Evolutionary conservation across 2,797 vertebrate genomes (phyloP).

Genomic region (Propithecus perrieri): DNA sequence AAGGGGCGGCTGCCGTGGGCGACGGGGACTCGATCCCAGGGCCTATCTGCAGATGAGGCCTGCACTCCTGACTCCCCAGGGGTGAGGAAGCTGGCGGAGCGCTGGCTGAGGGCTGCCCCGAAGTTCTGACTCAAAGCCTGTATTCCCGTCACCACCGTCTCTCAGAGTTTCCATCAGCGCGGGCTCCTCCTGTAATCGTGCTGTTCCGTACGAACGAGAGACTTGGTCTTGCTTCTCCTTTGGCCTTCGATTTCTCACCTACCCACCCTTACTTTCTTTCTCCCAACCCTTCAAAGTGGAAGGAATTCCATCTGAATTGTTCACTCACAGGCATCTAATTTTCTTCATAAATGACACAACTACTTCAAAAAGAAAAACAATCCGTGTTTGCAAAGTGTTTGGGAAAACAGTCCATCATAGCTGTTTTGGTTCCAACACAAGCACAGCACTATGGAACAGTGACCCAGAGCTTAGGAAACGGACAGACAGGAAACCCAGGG

Average conservation of each 20-base stretch:
- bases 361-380: neutral
- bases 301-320: neutral
- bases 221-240: neutral
- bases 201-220: neutral
- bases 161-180: fast-evolving
- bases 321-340: neutral
- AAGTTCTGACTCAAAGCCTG: neutral
- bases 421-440: too few relatives aligned
- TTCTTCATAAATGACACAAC: neutral
- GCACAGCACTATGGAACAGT: fast-evolving
- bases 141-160: fast-evolving
- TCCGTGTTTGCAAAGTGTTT: neutral
- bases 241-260: neutral
- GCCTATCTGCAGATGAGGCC: fast-evolving
- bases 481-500: neutral
- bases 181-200: fast-evolving
- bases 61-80: fast-evolving
- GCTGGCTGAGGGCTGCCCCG: fast-evolving
- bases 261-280: neutral
- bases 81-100: fast-evolving
- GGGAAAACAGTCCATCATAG: neutral
- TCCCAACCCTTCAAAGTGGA: neutral
- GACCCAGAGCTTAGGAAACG: neutral
- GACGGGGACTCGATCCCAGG: fast-evolving
- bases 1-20: neutral